Percentiles rank a stretch among this genome's conserved stretches.
These are phyloP conservation scores for Sylvia atricapilla DNA, from an alignment of 2,113 vertebrate species.

Conservation along the genomic window DNA sequence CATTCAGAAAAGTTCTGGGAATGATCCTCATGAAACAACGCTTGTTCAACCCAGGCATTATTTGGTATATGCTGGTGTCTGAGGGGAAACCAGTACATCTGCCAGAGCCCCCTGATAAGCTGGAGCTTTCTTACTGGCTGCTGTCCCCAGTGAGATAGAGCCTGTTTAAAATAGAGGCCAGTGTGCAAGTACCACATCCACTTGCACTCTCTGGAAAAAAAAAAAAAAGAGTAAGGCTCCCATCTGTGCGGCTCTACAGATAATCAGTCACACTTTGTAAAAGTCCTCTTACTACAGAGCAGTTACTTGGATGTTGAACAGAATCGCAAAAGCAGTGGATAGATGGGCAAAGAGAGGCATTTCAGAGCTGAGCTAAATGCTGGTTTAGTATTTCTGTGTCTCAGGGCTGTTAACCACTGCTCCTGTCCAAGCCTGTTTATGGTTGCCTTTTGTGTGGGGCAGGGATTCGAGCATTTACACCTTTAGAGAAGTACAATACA, in stretches of 20 bases:
- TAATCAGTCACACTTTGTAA: neutral
- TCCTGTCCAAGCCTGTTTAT: neutral
- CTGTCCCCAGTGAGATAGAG: neutral
- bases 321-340: neutral
- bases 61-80: neutral
- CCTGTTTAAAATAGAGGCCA: neutral
- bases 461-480: neutral
- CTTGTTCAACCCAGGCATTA: neutral
- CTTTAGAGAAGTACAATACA: neutral
- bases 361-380: neutral
- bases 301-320: neutral
- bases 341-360: neutral
- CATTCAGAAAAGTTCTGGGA: neutral
- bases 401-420: neutral
- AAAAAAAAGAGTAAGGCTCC: neutral
- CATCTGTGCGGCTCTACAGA: neutral
- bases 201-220: neutral
- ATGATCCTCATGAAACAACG: neutral
- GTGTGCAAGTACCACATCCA: fast-evolving
- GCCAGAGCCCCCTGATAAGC: neutral
- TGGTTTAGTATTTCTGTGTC: neutral
- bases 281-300: neutral
- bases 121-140: neutral
- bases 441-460: neutral
- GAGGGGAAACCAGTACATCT: neutral